These are phyloP conservation scores for Regulus satrapa DNA, from an alignment of 2,113 vertebrate species.

Conservation along the genomic window DNA sequence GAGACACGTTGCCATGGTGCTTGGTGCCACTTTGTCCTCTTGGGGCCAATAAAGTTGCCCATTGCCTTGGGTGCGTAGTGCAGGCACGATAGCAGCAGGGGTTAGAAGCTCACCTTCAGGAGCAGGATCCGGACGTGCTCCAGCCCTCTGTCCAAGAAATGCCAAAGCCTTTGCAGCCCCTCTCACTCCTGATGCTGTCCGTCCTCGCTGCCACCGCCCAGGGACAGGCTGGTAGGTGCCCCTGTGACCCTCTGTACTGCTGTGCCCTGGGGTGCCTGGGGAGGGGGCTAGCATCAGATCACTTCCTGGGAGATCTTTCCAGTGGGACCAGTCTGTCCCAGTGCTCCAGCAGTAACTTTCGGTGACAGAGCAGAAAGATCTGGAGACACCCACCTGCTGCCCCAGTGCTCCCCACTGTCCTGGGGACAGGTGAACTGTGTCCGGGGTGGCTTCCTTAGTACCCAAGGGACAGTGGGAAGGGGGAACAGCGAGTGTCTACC, in stretches of 20 bases:
- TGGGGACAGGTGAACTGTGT: neutral
- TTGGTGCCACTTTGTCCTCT: neutral
- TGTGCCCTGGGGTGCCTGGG: neutral
- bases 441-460: neutral
- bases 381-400: neutral
- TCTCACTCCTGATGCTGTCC: neutral
- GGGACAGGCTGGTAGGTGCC: neutral
- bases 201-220: fast-evolving
- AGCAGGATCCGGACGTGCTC: neutral
- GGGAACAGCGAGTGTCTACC: neutral
- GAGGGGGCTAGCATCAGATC: fast-evolving
- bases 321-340: neutral
- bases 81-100: fast-evolving
- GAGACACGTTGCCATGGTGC: neutral
- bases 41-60: neutral
- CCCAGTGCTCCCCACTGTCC: neutral
- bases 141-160: neutral
- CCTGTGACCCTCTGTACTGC: fast-evolving
- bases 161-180: neutral
- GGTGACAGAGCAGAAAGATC: neutral
- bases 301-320: neutral
- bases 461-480: neutral
- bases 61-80: neutral
- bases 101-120: neutral
- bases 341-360: neutral